Base-by-base conservation (phyloP, 2,888 invertebrate species). In the Epinotia nisella region DNA sequence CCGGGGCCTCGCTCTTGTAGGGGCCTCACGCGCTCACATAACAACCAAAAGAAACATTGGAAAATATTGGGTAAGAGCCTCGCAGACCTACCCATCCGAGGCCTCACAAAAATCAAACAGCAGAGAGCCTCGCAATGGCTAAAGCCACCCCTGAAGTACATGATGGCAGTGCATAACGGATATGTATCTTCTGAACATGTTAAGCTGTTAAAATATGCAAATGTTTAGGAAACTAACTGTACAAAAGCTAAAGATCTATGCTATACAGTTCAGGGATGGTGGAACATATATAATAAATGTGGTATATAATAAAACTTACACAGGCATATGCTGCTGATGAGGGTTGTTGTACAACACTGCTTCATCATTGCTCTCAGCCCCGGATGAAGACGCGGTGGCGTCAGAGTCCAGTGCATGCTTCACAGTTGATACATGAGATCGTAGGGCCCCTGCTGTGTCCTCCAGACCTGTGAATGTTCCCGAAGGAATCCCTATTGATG, bases 291-390 rank as follows among this genome's bases (percentile, higher is more conserved):
- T n/a, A n/a, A n/a, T n/a, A n/a, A n/a, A n/a, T n/a, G n/a, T n/a
- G n/a, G n/a, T 62, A 58, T 74, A 75, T 49, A 49, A 11, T 76
- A 71, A 60, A 76, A 96, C 97, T 97, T 90, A 97, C 97, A 97
- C 96, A 72, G 96, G 94, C 89, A 97, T 94, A 75, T 95, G 95
- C 82, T 96, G 96, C 84, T 97, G 97, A 82, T 95, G 95, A 64
- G 95, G 94, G 90, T 97, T 97, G 87, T 95, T 97, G 90, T 96
- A 97, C 75, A 94, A 90, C 78, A 97, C 95, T 91, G 96, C 95
- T 88, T 98, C 98, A 93, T 98, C 98, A 88, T 97, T 97, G 83
- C 98, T 98, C 88, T 98, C 98, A 45, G 98, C 98, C 68, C 98
- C 98, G 17, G 98, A 98, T 83, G 98, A 98, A 75, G 98, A 98